Evolutionary conservation across 2,113 vertebrate genomes (phyloP).

Genomic region (Cyanoramphus novaezelandiae): DNA sequence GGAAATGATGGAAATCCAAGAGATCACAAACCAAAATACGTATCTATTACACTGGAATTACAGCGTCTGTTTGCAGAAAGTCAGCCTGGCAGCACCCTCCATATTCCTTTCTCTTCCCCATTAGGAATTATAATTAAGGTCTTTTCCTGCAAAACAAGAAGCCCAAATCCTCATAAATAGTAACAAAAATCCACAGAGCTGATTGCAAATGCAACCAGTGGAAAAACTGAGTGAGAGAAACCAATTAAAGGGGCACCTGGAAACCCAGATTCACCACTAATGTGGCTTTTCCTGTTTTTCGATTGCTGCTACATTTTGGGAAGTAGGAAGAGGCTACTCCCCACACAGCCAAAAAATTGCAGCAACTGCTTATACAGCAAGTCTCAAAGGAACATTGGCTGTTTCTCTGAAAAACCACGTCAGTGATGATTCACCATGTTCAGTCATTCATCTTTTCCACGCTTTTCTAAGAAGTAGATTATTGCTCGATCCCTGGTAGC

Average conservation of each 20-base stretch:
- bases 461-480: not conserved
- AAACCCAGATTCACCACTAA: not conserved
- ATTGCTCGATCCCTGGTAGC: slow-evolving; percentile 3
- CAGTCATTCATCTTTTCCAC: slow-evolving; percentile 46
- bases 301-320: not conserved
- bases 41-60: not conserved
- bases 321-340: slow-evolving; percentile 1
- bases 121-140: not conserved
- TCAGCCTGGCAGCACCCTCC: not conserved
- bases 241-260: not conserved
- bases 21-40: not conserved
- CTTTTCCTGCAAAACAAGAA: not conserved
- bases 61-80: not conserved
- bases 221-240: not conserved
- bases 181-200: not conserved
- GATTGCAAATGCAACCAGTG: not conserved
- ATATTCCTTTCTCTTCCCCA: not conserved
- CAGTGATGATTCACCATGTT: slow-evolving; percentile 15
- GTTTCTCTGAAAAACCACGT: not conserved
- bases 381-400: not conserved
- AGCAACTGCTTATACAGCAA: slow-evolving; percentile 39
- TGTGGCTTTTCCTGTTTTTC: not conserved
- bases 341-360: not conserved
- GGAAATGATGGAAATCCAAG: not conserved
- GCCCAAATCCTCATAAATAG: not conserved